Conservation (phyloP, 1,140 invertebrate genomes). For the Caenorhabditis briggsae region DNA sequence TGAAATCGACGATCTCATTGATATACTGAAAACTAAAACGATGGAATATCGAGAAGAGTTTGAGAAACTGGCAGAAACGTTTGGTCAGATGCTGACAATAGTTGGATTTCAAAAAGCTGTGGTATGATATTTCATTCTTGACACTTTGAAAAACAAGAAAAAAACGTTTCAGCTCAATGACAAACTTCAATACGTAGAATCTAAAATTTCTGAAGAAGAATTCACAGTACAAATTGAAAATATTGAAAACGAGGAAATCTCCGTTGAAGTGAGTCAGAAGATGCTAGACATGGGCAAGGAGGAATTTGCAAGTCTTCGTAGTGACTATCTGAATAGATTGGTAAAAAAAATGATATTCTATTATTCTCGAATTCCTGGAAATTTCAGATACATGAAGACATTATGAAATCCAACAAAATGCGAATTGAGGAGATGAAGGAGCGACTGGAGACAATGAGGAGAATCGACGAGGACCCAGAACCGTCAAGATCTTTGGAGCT, state of each 20-base stretch:
- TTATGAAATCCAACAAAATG: background rate
- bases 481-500: background rate
- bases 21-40: background rate
- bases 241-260: background rate
- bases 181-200: background rate
- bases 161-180: background rate
- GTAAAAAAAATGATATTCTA: too few relatives aligned
- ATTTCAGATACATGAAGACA: conserved; percentile 24
- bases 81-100: conserved; percentile 9
- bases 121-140: background rate
- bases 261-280: background rate
- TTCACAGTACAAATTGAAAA: background rate
- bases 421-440: background rate
- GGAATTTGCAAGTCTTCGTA: background rate
- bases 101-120: conserved; percentile 21
- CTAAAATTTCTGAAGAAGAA: background rate
- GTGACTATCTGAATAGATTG: background rate
- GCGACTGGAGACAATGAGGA: background rate
- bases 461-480: background rate
- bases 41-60: background rate
- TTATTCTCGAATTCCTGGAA: background rate
- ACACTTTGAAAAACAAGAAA: background rate
- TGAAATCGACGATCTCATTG: background rate
- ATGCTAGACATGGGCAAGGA: background rate
- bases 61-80: background rate